Percentiles rank a stretch among this genome's conserved stretches.
Evolutionary conservation across 2,113 vertebrate species (phyloP).

Genomic region (Cephalopterus ornatus): DNA sequence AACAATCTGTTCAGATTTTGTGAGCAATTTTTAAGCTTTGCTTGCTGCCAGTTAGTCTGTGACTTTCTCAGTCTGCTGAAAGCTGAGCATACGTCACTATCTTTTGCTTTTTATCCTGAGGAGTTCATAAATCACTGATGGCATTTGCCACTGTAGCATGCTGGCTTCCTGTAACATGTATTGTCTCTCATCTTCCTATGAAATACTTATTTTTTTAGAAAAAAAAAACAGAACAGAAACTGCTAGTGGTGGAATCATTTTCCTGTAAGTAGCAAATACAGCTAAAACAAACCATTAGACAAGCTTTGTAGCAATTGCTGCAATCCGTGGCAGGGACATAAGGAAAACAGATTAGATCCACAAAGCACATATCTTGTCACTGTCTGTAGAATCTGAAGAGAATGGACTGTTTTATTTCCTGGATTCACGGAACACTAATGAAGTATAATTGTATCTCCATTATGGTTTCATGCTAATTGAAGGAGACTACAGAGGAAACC

Average conservation of each 20-base stretch:
- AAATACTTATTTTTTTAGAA: background rate
- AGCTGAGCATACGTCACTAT: background rate
- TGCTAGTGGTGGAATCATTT: background rate
- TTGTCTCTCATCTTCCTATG: background rate
- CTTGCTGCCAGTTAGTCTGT: background rate
- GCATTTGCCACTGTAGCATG: background rate
- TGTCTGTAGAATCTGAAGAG: background rate
- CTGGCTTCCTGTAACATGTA: background rate
- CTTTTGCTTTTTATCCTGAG: background rate
- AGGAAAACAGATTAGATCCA: constrained; percentile 14
- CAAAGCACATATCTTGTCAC: background rate
- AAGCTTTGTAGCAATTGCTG: background rate
- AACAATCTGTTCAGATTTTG: constrained; percentile 24
- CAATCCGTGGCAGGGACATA: background rate
- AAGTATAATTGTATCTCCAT: constrained; percentile 20
- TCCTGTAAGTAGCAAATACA: background rate
- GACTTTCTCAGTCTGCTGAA: background rate
- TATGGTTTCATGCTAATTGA: background rate
- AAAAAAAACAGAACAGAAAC: background rate
- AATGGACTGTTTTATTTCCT: constrained; percentile 46
- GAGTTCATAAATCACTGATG: background rate
- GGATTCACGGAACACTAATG: constrained; percentile 28
- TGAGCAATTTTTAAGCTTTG: constrained; percentile 21
- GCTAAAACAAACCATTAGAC: background rate
- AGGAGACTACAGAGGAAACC: constrained; percentile 2